Conservation (phyloP, 2,797 vertebrate genomes). For the Loris lydekkerianus region DNA sequence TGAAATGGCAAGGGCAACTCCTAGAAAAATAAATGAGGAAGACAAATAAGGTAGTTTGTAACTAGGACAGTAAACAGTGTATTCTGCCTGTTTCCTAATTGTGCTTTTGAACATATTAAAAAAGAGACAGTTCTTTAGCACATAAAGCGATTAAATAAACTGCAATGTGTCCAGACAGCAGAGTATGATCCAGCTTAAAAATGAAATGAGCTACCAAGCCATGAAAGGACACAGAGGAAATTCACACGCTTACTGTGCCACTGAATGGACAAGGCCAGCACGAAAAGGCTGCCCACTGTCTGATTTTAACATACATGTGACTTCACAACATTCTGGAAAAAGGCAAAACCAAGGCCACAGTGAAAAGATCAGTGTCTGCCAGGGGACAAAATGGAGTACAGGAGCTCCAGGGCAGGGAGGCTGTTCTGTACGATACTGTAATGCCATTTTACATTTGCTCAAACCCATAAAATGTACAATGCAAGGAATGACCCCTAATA, state of each 20-base stretch:
- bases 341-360: background rate
- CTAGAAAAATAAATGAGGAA: background rate
- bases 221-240: background rate
- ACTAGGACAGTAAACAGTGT: background rate
- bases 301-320: too few species aligned
- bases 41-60: background rate
- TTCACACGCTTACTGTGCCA: too few species aligned
- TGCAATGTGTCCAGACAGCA: background rate
- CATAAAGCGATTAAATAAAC: too few species aligned
- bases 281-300: background rate
- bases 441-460: background rate
- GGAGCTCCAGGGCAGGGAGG: background rate
- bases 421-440: fast-evolving
- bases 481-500: background rate
- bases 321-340: background rate
- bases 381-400: background rate
- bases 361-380: background rate
- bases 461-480: background rate
- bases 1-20: background rate
- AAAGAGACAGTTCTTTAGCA: background rate
- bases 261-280: background rate
- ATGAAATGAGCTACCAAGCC: background rate
- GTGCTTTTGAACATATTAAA: background rate
- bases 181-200: background rate
- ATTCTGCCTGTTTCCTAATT: background rate